These are phyloP conservation scores for Drosophila carrolli DNA, from an alignment of 1,140 invertebrate species.

Conservation along the genomic window DNA sequence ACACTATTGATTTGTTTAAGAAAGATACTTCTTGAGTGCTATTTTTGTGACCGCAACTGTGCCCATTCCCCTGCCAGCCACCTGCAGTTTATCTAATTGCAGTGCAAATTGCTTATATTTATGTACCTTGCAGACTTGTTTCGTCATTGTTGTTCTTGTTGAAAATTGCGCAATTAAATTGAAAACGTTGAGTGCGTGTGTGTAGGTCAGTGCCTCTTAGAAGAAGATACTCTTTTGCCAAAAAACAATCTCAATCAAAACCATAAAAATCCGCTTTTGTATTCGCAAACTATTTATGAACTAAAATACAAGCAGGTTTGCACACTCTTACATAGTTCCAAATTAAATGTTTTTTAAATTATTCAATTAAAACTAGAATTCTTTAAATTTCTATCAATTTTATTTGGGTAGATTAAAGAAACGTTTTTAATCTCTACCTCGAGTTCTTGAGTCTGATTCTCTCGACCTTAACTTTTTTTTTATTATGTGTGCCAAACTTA, in stretches of 20 bases:
- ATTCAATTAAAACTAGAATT: too few species aligned
- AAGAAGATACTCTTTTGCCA: neutral
- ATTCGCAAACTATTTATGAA: too few species aligned
- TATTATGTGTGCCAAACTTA: neutral
- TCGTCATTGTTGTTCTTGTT: neutral
- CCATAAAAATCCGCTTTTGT: too few species aligned
- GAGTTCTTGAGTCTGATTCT: neutral
- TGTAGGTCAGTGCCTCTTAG: constrained; percentile 35
- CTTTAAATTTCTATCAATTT: too few species aligned
- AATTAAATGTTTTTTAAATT: too few species aligned
- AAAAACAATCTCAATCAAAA: neutral
- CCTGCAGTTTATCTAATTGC: constrained; percentile 17
- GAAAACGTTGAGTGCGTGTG: constrained; percentile 1
- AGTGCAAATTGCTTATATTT: constrained; percentile 13
- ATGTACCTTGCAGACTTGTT: constrained; percentile 11
- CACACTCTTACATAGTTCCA: too few species aligned
- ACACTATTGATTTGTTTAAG: too few species aligned
- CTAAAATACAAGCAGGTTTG: too few species aligned
- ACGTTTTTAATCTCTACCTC: neutral
- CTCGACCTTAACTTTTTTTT: too few species aligned
- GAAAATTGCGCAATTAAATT: constrained; percentile 27
- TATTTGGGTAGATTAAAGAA: too few species aligned
- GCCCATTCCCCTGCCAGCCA: neutral
- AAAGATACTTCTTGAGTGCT: neutral
- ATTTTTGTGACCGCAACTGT: neutral